Conservation (phyloP, 1,140 invertebrate genomes). For the Phymastichus coffea region DNA sequence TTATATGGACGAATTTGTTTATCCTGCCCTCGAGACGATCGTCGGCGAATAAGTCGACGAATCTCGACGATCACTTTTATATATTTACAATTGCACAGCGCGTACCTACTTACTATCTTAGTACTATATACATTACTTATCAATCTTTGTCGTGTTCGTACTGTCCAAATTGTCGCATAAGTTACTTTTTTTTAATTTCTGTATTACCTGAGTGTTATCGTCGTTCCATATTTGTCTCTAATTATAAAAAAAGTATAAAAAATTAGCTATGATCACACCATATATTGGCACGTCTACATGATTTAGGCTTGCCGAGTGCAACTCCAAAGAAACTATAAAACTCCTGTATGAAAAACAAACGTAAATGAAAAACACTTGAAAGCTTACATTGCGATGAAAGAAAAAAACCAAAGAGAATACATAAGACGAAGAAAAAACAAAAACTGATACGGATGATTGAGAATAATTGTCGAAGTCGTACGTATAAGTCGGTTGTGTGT, state of each 20-base stretch:
- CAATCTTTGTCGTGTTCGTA: slow-evolving; percentile 50
- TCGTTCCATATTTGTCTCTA: slow-evolving; percentile 31
- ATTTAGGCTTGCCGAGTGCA: no score
- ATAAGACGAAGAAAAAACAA: not conserved
- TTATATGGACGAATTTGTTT: slow-evolving; percentile 22
- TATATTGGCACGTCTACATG: no score
- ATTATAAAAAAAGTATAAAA: slow-evolving; percentile 1
- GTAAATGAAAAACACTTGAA: slow-evolving; percentile 21
- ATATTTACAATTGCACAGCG: slow-evolving; percentile 31
- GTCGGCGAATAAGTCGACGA: slow-evolving; percentile 37
- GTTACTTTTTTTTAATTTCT: slow-evolving; percentile 33
- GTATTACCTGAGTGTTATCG: slow-evolving; percentile 42
- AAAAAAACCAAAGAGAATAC: slow-evolving; percentile 1
- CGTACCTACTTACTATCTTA: slow-evolving; percentile 24
- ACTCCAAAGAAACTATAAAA: no score
- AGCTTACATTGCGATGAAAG: no score
- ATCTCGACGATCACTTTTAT: slow-evolving; percentile 35
- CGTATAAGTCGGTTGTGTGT: slow-evolving; percentile 9
- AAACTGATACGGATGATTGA: slow-evolving; percentile 12
- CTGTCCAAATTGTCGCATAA: slow-evolving; percentile 48
- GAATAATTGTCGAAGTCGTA: not conserved
- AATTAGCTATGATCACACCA: no score
- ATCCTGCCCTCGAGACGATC: slow-evolving; percentile 26
- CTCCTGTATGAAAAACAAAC: not conserved
- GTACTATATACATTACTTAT: slow-evolving; percentile 39